phyloP scores from a whole-genome alignment of 2,888 invertebrate genomes.

The Latrodectus elegans region DNA sequence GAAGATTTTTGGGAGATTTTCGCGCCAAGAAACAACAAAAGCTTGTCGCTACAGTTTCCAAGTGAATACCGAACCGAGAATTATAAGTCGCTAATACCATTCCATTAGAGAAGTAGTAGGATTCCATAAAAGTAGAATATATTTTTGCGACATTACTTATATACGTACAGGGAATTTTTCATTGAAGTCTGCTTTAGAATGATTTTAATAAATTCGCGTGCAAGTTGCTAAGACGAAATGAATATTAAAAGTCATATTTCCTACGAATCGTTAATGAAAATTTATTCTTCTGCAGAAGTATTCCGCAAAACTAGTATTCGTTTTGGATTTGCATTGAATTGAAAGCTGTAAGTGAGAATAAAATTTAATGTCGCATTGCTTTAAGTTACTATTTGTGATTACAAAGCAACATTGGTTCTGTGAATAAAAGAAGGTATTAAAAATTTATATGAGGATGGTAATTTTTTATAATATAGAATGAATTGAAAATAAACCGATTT shows the following conservation, averaged over 20 bases:
- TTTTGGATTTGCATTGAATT: too few species aligned
- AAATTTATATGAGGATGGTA: too few species aligned
- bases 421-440: too few species aligned
- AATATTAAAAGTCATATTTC: neutral
- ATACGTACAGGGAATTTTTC: neutral
- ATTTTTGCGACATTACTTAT: conserved; percentile 1
- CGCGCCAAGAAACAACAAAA: neutral
- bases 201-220: neutral
- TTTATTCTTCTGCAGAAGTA: neutral
- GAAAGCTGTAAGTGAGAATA: too few species aligned
- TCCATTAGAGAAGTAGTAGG: conserved; percentile 23
- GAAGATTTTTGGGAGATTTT: conserved; percentile 13
- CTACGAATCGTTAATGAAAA: neutral
- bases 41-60: neutral
- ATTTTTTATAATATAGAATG: too few species aligned
- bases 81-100: conserved; percentile 51
- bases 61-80: conserved; percentile 11
- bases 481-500: too few species aligned
- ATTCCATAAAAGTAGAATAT: conserved; percentile 20
- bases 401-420: too few species aligned
- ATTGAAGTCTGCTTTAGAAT: neutral
- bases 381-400: too few species aligned
- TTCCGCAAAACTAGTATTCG: too few species aligned
- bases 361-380: too few species aligned
- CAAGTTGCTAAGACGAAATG: neutral